Evolutionary conservation across 2,888 invertebrate species (phyloP).

Genomic region (Endomychus coccineus): DNA sequence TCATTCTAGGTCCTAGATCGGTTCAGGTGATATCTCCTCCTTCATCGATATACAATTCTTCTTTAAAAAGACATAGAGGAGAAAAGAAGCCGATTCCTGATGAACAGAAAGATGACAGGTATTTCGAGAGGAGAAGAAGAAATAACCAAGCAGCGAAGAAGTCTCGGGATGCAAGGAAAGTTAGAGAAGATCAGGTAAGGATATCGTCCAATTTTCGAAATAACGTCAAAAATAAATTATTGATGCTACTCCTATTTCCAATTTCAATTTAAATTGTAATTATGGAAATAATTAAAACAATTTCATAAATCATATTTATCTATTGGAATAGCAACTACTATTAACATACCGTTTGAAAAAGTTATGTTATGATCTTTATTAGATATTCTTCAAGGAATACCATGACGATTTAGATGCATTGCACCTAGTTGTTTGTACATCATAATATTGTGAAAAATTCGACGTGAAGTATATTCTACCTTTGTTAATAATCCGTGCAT

Average conservation of each 20-base stretch:
- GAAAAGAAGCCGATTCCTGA: conserved; percentile 83
- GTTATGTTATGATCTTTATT: no score
- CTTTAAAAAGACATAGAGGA: conserved; percentile 56
- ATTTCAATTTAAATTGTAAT: no score
- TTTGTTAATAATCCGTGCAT: no score
- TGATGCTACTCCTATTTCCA: no score
- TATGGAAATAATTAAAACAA: no score
- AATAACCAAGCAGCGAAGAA: conserved; percentile 92
- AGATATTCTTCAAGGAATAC: no score
- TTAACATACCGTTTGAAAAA: no score
- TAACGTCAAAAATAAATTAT: neutral
- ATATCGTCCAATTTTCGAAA: neutral
- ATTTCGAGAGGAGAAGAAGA: conserved; percentile 76
- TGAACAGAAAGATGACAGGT: conserved; percentile 82
- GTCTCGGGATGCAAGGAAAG: conserved; percentile 78
- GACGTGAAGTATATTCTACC: no score
- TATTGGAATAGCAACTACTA: no score
- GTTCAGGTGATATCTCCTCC: conserved; percentile 1
- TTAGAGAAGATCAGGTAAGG: conserved; percentile 75
- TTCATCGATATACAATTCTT: conserved; percentile 1
- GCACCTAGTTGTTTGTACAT: no score
- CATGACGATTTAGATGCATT: no score
- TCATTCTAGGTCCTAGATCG: conserved; percentile 1
- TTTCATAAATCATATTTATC: neutral
- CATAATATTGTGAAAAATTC: no score